Evolutionary conservation across 2,888 invertebrate genomes (phyloP), one percentile per base, ranked within the genome.

Genomic region (Scrobipalpa costella): DNA sequence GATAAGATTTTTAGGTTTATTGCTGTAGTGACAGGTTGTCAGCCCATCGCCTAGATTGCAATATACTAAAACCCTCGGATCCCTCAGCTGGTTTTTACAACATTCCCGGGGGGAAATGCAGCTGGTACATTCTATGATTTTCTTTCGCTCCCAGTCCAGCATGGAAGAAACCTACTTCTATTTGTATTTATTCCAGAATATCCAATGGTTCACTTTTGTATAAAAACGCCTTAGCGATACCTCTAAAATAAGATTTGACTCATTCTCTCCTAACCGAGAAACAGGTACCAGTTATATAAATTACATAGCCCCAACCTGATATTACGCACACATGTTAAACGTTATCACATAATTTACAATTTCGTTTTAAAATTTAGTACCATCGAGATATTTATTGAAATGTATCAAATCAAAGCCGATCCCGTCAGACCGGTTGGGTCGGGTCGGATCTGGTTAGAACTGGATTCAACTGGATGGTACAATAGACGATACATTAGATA

Each of bases 331-430:
- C 57, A 17, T 36, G 15, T 15, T 17, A 57, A 57, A 34, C 15
- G 36, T 57, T 57, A 34, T 57, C 57, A 36, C 34, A 34, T 36
- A 21, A 57, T 57, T 57, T 57, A 57, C 38, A 57, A 38, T 38
- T 57, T 57, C 57, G 38, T 19, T 36, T 57, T 19, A 38, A 34
- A 57, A 57, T 57, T 57, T 65, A 61, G 63, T 61, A 61, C 63
- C 38, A 60, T 44, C 57, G 64, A 33, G 59, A 49, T 59, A 34
- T 61, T 57, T 55, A 68, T 70, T 67, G 66, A 71, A 69, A 68
- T 70, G 66, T 71, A 68, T 68, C 67, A 69, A 69, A 66, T 64
- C 52, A 64, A 62, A 64, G 63, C 64, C 68, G 66, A 70, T 67
- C 66, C 65, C 63, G 68, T 66, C 61, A 47, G 60, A 64, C 69